Base-by-base conservation (phyloP, 2,113 vertebrate genomes). In the Phyllostomus discolor region DNA sequence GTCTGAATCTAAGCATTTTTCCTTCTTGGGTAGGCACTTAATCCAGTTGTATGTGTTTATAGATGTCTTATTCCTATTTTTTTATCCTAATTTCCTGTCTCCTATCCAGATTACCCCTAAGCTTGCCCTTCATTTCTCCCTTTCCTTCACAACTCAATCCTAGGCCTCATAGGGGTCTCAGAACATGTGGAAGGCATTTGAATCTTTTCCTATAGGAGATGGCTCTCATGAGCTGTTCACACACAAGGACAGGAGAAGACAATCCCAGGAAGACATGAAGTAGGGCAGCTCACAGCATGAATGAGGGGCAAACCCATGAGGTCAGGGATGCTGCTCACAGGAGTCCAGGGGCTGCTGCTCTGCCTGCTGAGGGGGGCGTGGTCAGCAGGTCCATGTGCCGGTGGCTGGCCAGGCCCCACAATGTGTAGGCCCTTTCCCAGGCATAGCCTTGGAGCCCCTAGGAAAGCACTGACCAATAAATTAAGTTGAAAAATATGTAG, bases 381-480 rank as follows among this genome's bases (percentile, higher is more conserved):
- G 48, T 38, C 83, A 33, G 26, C 41, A 69, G 54, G 54, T 70
- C 73, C 48, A 17, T 2, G 66, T 52, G 79, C 43, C 9, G 52
- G 24, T 0, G 8, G 59, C 59, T 0, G 0, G 50, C 41, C 84
- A 96, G 66, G 84, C 95, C 90, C 70, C 6, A 1, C 41, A 38
- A 85, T 2, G 16, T 83, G 79, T 91, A n/a, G 9, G 38, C 26
- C 86, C 64, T 93, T 69, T 87, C 14, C 91, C 59, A 91, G 85
- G 64, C 76, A 87, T 14, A 81, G 79, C 67, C 54, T 82, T 9
- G 24, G 69, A 85, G 67, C 20, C 33, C 91, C 96, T 99, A 99
- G 98, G 99, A 99, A 98, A 99, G 99, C 62, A 99, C 99, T 91
- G 98, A 99, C 99, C 99, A 99, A 96, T 99, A 99, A 98, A 99